Percentiles rank a stretch among this genome's conserved stretches.
phyloP scores from a whole-genome alignment of 1,140 invertebrate species.

The Cydia splendana region DNA sequence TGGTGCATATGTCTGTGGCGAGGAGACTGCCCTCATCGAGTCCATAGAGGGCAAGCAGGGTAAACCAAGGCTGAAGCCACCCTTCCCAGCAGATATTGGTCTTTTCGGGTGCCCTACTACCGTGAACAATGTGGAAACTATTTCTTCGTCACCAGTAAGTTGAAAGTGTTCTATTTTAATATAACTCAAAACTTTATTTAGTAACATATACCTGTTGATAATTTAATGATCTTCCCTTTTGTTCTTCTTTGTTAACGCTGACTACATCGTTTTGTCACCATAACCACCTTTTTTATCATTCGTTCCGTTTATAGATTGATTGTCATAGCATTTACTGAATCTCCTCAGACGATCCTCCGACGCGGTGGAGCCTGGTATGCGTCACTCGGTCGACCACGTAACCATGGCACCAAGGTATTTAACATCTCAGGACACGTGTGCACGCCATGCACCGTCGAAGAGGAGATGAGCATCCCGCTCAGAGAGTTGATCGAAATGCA shows the following conservation, averaged over 20 bases:
- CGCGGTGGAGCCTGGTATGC: constrained; percentile 98
- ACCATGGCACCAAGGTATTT: constrained; percentile 98
- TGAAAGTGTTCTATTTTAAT: neutral
- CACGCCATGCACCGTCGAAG: constrained; percentile 98
- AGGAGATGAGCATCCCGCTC: constrained; percentile 99
- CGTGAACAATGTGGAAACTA: constrained; percentile 99
- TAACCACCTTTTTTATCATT: neutral
- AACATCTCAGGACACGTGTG: constrained; percentile 99
- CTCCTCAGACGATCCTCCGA: constrained; percentile 91
- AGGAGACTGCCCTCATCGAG: constrained; percentile 99
- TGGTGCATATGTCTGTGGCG: constrained; percentile 99
- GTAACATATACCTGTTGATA: no score
- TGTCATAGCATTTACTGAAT: neutral
- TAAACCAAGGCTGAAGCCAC: constrained; percentile 98
- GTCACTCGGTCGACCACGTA: constrained; percentile 96
- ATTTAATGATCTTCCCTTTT: no score
- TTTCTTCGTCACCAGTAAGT: constrained; percentile 95
- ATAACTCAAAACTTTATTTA: no score
- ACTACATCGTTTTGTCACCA: neutral
- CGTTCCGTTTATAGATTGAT: neutral
- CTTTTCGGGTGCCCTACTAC: constrained; percentile 99
- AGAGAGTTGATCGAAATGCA: constrained; percentile 98
- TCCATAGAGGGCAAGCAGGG: constrained; percentile 99
- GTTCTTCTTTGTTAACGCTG: no score
- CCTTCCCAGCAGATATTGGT: constrained; percentile 99